These are phyloP conservation scores for Venturia canescens DNA, from an alignment of 1,140 invertebrate species.

Conservation along the genomic window DNA sequence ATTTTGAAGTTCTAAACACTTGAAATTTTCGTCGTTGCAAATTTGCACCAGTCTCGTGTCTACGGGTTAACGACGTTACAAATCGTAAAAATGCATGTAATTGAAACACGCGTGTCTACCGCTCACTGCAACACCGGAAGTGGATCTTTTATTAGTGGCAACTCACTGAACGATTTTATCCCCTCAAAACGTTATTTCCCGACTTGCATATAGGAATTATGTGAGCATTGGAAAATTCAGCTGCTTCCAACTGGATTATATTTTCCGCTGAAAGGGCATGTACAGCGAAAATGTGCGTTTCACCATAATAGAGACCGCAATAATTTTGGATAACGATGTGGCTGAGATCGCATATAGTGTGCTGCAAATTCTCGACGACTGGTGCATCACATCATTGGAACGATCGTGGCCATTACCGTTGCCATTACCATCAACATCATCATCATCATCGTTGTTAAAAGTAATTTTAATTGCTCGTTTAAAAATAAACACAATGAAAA, in stretches of 20 bases:
- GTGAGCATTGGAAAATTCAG: neutral
- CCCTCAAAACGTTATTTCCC: neutral
- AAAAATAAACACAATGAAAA: neutral
- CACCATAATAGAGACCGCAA: neutral
- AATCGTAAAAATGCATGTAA: neutral
- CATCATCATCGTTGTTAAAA: neutral
- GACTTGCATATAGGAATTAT: neutral
- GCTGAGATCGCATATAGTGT: neutral
- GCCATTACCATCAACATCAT: neutral
- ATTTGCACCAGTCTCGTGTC: too few species aligned
- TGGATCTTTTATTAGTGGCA: neutral
- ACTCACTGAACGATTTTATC: neutral
- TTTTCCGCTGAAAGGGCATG: neutral
- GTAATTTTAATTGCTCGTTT: neutral
- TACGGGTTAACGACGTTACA: too few species aligned
- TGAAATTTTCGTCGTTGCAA: too few species aligned
- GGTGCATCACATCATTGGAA: neutral
- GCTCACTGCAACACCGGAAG: neutral
- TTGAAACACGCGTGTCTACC: neutral
- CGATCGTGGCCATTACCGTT: neutral
- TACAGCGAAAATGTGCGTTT: neutral
- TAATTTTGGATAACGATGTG: slow-evolving; percentile 22
- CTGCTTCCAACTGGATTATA: neutral
- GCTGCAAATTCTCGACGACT: neutral
- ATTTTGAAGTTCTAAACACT: too few species aligned